Evolutionary conservation across 2,797 vertebrate species (phyloP), one percentile per base, ranked within the genome.

Genomic region (Spheniscus humboldti): DNA sequence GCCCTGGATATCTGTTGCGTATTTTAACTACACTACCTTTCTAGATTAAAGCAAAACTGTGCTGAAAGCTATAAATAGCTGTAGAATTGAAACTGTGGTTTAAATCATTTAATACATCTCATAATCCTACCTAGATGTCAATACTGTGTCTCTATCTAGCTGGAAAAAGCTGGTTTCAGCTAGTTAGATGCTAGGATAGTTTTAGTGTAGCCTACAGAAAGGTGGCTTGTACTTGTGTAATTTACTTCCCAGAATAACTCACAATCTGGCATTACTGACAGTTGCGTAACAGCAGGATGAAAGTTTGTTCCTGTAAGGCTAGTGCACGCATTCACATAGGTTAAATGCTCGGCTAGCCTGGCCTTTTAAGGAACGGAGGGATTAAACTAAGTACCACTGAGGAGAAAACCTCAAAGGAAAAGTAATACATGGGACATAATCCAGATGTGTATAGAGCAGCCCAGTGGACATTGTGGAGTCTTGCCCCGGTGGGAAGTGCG

Each of bases 191-290:
- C 55, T 64, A 35, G 30, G 17, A 27, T 45, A 50, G 39, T 81
- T 95, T 84, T 53, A 60, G n/a, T 25, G 37, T 33, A 69, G 50
- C 45, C 48, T 73, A 6, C 1, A 1, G 66, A 50, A 84, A 80
- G 43, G 45, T 88, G 39, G n/a, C 57, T 94, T 62, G n/a, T 57
- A 69, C 63, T 92, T 20, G 37, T 35, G 68, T 67, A 66, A 56
- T 67, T 91, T 18, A n/a, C 37, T 68, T 96, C 94, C 91, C 41
- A 82, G 92, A 97, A 97, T 93, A 96, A 77, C 89, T 92, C 91
- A 7, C 92, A 85, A 52, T 88, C 96, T 18, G 15, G 93, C 75
- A 91, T 97, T 96, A 91, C 94, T 22, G 67, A 7, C 55, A 16
- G 13, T 92, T 96, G 60, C 2, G 2, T 73, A 92, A 90, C 23